A percentile compares a stretch with the other conserved stretches of the same genome.
Conservation (phyloP, 2,888 invertebrate species). For the Rotaria sp. region DNA sequence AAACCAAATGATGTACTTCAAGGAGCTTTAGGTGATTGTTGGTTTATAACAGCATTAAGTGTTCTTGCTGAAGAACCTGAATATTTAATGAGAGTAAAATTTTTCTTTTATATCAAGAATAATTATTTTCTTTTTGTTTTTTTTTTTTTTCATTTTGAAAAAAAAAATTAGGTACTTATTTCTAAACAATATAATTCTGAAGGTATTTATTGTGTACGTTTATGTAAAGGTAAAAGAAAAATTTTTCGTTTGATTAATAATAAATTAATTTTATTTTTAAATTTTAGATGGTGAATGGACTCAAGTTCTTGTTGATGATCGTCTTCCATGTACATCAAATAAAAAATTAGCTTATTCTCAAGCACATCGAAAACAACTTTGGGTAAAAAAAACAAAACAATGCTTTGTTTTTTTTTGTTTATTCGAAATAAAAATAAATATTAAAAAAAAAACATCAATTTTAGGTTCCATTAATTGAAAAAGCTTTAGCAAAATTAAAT, state of each 20-base stretch:
- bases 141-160: neutral
- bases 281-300: slow-evolving; percentile 80
- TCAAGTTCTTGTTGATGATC: slow-evolving; percentile 87
- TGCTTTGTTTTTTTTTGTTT: neutral
- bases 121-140: neutral
- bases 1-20: slow-evolving; percentile 38
- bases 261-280: neutral
- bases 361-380: slow-evolving; percentile 87
- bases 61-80: slow-evolving; percentile 19
- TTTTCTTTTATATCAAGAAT: neutral
- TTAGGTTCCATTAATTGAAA: slow-evolving; percentile 51
- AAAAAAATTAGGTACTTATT: slow-evolving; percentile 22
- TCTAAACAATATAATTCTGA: slow-evolving; percentile 35
- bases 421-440: neutral
- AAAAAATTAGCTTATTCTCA: slow-evolving; percentile 80
- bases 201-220: slow-evolving; percentile 60
- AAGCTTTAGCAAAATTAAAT: slow-evolving; percentile 40
- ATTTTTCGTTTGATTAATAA: no score
- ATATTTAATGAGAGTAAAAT: neutral
- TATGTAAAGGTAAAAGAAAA: slow-evolving; percentile 66
- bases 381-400: slow-evolving; percentile 57
- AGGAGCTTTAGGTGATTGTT: slow-evolving; percentile 32
- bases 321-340: slow-evolving; percentile 84
- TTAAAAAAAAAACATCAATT: neutral
- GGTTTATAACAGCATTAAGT: slow-evolving; percentile 29